phyloP scores from a whole-genome alignment of 2,797 vertebrate species.

The Oreortyx pictus region DNA sequence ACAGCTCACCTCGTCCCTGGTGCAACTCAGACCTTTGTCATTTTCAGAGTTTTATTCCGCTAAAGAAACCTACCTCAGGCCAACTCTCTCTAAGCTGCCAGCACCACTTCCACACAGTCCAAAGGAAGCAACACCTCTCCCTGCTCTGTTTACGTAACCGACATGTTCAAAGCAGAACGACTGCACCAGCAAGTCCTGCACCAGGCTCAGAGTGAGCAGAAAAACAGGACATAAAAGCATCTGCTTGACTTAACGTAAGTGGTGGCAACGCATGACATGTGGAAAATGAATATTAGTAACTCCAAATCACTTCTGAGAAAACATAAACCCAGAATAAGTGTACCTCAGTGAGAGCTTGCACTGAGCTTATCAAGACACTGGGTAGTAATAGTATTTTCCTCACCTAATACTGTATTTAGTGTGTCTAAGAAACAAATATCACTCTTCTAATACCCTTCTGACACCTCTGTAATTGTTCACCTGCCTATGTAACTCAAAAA shows the following conservation, averaged over 20 bases:
- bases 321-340: not conserved
- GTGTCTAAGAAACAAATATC: not conserved
- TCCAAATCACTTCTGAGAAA: not conserved
- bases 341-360: not conserved
- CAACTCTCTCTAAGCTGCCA: not conserved
- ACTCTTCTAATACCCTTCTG: not conserved
- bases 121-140: constrained; percentile 37
- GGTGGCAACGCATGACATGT: not conserved
- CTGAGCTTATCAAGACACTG: not conserved
- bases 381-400: not conserved
- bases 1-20: not conserved
- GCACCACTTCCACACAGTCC: not conserved
- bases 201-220: not conserved
- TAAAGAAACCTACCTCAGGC: not conserved
- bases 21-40: not conserved
- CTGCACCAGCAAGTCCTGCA: not conserved
- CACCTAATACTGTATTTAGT: not conserved
- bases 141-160: not conserved
- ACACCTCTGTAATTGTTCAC: not conserved
- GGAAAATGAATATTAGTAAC: not conserved
- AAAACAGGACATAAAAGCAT: constrained; percentile 20
- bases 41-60: constrained; percentile 4
- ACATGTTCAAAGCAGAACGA: not conserved
- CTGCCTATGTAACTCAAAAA: not conserved
- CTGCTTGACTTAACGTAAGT: not conserved